Evolutionary conservation across 1,140 invertebrate genomes (phyloP), one percentile per base, ranked within the genome.

Genomic region (Drosophila varians): DNA sequence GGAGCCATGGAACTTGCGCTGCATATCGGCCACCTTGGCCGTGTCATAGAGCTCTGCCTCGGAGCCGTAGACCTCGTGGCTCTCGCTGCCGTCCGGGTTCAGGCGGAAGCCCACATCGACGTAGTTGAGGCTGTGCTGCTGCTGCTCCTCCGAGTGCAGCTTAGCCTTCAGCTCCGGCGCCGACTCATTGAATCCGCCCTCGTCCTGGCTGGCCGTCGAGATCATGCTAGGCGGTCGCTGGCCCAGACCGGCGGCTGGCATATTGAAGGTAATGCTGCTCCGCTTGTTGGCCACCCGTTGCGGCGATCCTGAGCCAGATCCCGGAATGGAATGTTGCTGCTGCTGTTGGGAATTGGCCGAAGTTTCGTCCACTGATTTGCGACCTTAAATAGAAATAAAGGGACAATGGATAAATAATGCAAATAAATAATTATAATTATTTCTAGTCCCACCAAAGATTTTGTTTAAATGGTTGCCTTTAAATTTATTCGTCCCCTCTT

Each of bases 131-230:
- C 69, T 87, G 28, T 87, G 77, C 0, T 62, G 75, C 23, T 71
- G 68, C 18, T 87, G 58, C 28, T 55, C 11, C 4, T 55, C 65
- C 26, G 90, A 93, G 74, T 93, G 82, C 25, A 94, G 87, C 51
- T 93, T 92, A 51, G 94, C 94, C 89, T 94, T 94, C 56, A 94
- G 92, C 84, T 94, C 94, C 0, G 94, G 93, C 51, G 92, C 93
- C 8, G 93, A 93, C 86, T 94, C 94, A 83, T 94, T 94, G 90
- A 94, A 94, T 5, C 93, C 93, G 14, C 94, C 93, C 89, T 94
- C 94, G 80, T 94, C 94, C 3, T 92, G 92, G 23, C 93, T 93
- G 48, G 70, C 47, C 6, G 78, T 79, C 43, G 93, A 94, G 3
- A 93, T 92, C 36, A 93, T 92, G 69, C 93, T 92, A 12, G 91